Evolutionary conservation across 2,888 invertebrate genomes (phyloP), one percentile per base, ranked within the genome.

Genomic region (Campoplex capitator): DNA sequence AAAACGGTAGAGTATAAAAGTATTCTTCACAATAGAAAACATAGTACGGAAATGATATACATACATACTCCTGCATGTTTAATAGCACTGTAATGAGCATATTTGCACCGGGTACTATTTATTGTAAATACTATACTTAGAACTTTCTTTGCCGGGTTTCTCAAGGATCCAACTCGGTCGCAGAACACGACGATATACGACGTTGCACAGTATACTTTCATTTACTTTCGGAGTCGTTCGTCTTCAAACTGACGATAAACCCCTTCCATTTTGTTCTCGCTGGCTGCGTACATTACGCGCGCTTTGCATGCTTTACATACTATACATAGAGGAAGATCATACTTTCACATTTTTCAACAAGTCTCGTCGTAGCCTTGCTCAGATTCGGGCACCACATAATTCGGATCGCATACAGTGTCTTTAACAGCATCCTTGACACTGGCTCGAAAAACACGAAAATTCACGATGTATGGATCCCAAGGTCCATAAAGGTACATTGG

Each of bases 371-470:
- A 92, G 35, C 91, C 89, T 32, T 91, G 90, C 11, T 91, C 90
- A 38, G 90, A 88, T 9, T 90, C 92, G 28, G 92, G 90, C 28
- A 93, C 92, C 0, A 92, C 85, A 83, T 94, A 93, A 89, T 93
- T 93, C 0, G 97, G 97, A 93, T 97, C 97, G 92, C 98, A 98
- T 9, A 97, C 95, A 0, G 97, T 97, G 18, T 96, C 96, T 67
- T 94, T 95, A 1, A 97, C 95, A 0, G 97, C 96, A 85, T 96
- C 96, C 32, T 95, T 95, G 0, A 96, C 95, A 90, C 96, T 96
- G 0, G 97, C 97, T 80, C 96, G 96, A 94, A 97, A 95, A 71
- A 98, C 96, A 35, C 97, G 95, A 92, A 97, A 98, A 94, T 98
- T 98, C 48, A 96, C 95, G 75, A 96, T 96, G 56, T 95, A 94